These are phyloP conservation scores for Rhipidura dahli DNA, from an alignment of 2,113 vertebrate species.

Conservation along the genomic window DNA sequence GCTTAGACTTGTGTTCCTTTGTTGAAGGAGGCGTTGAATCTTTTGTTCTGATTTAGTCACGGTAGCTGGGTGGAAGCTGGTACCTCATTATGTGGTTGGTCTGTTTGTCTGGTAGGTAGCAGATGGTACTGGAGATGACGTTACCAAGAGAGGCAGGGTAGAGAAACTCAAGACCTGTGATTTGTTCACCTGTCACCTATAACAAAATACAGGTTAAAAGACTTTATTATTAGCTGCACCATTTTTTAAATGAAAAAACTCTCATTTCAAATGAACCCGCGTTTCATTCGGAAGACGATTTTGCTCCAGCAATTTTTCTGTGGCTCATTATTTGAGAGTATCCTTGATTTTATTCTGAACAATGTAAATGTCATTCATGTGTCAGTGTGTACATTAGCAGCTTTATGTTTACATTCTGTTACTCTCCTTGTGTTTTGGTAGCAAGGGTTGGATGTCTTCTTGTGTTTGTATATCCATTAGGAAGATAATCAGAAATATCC, in stretches of 20 bases:
- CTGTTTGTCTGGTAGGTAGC: conserved; percentile 78
- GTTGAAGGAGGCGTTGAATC: conserved; percentile 79
- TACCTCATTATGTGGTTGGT: conserved; percentile 80
- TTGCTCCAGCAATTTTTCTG: conserved; percentile 8
- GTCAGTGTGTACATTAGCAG: conserved; percentile 71
- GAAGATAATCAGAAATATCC: conserved; percentile 66
- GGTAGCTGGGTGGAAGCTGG: conserved; percentile 82
- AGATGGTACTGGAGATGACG: conserved; percentile 79
- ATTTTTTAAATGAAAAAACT: conserved; percentile 26
- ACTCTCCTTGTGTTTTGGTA: conserved; percentile 67
- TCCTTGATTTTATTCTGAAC: conserved; percentile 56
- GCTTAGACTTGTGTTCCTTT: conserved; percentile 78
- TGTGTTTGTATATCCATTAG: conserved; percentile 50
- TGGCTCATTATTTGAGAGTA: conserved; percentile 56
- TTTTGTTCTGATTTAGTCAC: conserved; percentile 85
- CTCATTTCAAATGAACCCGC: background rate
- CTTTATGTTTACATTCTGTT: conserved; percentile 74
- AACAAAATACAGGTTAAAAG: conserved; percentile 73
- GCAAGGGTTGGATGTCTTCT: conserved; percentile 58
- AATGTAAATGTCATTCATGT: conserved; percentile 76
- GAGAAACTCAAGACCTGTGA: conserved; percentile 77
- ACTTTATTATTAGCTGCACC: conserved; percentile 58
- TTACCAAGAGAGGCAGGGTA: conserved; percentile 71
- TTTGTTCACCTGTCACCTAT: conserved; percentile 83
- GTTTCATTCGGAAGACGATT: background rate